A percentile compares a stretch with the other conserved stretches of the same genome.
Conservation (phyloP, 1,140 invertebrate species). For the Ectropis grisescens region DNA sequence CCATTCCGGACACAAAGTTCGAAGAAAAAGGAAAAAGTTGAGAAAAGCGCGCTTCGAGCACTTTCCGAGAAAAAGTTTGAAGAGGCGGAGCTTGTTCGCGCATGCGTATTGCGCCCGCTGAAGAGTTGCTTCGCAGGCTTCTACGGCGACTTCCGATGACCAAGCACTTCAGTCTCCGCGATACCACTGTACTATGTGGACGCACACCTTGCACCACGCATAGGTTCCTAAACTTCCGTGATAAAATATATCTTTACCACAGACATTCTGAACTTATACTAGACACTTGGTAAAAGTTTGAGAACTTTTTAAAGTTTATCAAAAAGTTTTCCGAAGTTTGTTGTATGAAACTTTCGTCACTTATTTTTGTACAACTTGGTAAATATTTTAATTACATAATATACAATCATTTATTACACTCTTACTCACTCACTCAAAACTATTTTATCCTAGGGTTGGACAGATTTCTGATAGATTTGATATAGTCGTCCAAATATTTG, state of each 20-base stretch:
- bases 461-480: too few relatives aligned
- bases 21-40: too few relatives aligned
- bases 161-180: conserved; percentile 45
- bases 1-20: too few relatives aligned
- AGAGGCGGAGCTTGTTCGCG: conserved; percentile 35
- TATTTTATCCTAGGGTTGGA: too few relatives aligned
- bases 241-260: conserved; percentile 5
- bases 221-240: conserved; percentile 14
- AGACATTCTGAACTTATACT: conserved; percentile 4
- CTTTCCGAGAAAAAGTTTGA: conserved; percentile 42
- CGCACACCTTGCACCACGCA: conserved; percentile 39
- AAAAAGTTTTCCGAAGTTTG: conserved; percentile 22
- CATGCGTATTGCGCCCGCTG: conserved; percentile 32
- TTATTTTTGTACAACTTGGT: conserved; percentile 15
- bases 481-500: too few relatives aligned
- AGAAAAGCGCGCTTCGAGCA: conserved; percentile 11
- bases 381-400: neutral
- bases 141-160: conserved; percentile 24
- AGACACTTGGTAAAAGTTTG: conserved; percentile 12
- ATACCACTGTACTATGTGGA: conserved; percentile 29
- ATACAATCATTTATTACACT: too few relatives aligned
- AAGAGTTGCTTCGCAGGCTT: conserved; percentile 38
- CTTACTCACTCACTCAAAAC: too few relatives aligned
- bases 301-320: conserved; percentile 21
- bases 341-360: conserved; percentile 42